phyloP scores from a whole-genome alignment of 2,113 vertebrate genomes.

The Varanus salvator region DNA sequence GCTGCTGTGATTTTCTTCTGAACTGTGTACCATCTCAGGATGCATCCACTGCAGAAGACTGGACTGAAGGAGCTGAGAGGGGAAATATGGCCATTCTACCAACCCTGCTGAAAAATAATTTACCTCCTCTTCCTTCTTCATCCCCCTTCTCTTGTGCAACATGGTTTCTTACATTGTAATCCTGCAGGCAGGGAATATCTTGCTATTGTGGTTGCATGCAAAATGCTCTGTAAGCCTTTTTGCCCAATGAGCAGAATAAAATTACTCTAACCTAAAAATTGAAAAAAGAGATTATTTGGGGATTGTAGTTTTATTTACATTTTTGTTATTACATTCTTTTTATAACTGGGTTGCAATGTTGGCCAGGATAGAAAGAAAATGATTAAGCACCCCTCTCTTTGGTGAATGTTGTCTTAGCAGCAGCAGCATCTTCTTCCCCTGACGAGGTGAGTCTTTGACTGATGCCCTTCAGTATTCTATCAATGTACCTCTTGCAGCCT shows the following conservation, averaged over 20 bases:
- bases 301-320: background rate
- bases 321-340: background rate
- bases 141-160: too few relatives aligned
- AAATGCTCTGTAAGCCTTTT: too few relatives aligned
- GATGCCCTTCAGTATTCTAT: background rate
- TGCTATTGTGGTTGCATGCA: too few relatives aligned
- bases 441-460: background rate
- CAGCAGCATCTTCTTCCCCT: background rate
- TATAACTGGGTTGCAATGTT: background rate
- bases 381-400: background rate
- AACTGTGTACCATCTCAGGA: accelerated
- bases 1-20: background rate
- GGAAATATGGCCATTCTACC: too few relatives aligned
- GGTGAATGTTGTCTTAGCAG: background rate
- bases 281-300: background rate
- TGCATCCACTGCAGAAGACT: too few relatives aligned
- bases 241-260: too few relatives aligned
- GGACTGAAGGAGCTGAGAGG: too few relatives aligned
- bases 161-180: too few relatives aligned
- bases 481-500: background rate
- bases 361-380: background rate
- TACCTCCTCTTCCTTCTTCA: too few relatives aligned
- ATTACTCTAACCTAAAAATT: too few relatives aligned
- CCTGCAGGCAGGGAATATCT: too few relatives aligned
- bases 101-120: too few relatives aligned